Conservation (phyloP, 2,797 vertebrate species). For the Melanotaenia nigrans region DNA sequence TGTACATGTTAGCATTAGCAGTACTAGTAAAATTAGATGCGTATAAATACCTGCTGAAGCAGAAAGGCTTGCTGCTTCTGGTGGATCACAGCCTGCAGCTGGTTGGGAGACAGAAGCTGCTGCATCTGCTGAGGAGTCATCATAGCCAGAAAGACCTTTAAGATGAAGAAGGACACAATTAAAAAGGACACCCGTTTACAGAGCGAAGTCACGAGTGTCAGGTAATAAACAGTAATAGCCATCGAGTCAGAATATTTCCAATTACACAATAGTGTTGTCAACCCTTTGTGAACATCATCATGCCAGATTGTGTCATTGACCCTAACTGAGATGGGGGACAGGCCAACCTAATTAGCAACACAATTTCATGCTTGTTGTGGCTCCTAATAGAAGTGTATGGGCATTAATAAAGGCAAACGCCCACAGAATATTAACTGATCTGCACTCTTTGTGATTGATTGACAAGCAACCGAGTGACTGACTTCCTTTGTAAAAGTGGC, state of each 20-base stretch:
- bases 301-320: conserved; percentile 65
- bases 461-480: conserved; percentile 39
- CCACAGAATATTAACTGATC: conserved; percentile 76
- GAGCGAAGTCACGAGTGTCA: conserved; percentile 55
- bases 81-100: conserved; percentile 93
- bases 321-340: conserved; percentile 66
- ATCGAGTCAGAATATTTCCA: conserved; percentile 49
- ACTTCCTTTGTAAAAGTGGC: conserved; percentile 34
- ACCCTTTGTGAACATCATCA: conserved; percentile 62
- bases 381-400: conserved; percentile 78
- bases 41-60: conserved; percentile 88
- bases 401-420: conserved; percentile 78
- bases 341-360: conserved; percentile 74
- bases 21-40: neutral
- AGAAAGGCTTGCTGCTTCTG: conserved; percentile 94
- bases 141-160: conserved; percentile 90
- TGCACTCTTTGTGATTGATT: conserved; percentile 33
- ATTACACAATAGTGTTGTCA: conserved; percentile 63
- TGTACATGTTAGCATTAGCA: neutral
- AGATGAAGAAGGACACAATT: conserved; percentile 41
- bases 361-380: conserved; percentile 82
- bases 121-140: conserved; percentile 95
- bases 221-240: conserved; percentile 62
- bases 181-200: conserved; percentile 7
- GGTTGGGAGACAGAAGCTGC: conserved; percentile 85